phyloP scores from a whole-genome alignment of 2,113 vertebrate species.

The Coracopsis vasa region DNA sequence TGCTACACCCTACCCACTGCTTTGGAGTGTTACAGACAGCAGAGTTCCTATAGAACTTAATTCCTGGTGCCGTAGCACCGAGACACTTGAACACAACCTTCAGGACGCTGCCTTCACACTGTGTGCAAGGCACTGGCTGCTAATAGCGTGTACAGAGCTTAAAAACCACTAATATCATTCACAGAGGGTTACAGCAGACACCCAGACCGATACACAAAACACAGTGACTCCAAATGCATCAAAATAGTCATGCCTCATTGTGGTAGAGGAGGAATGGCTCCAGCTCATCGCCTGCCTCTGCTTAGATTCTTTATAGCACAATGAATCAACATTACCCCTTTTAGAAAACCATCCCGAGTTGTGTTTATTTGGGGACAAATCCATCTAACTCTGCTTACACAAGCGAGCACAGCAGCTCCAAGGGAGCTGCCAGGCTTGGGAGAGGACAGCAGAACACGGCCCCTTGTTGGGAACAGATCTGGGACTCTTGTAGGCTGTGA shows the following conservation, averaged over 20 bases:
- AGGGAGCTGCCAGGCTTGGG: background rate
- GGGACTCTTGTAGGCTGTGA: background rate
- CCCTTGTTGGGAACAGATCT: background rate
- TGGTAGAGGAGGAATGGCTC: background rate
- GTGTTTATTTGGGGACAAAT: constrained; percentile 33
- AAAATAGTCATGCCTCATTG: constrained; percentile 3
- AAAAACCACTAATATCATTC: background rate
- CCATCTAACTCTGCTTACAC: background rate
- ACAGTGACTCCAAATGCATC: background rate
- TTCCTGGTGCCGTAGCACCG: background rate
- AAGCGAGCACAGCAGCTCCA: background rate
- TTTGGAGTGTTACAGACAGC: background rate
- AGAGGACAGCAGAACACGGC: background rate
- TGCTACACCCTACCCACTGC: background rate
- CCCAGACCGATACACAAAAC: constrained; percentile 38
- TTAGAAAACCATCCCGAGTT: background rate
- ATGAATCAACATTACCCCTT: constrained; percentile 10
- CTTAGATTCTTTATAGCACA: background rate
- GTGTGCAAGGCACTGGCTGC: background rate
- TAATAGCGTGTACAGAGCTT: background rate
- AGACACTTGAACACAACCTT: constrained; percentile 28
- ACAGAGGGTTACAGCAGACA: constrained; percentile 31
- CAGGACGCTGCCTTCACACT: background rate
- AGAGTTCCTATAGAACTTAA: background rate
- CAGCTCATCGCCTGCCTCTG: background rate